Conservation (phyloP, 2,888 invertebrate species). For the Papilio gigon region DNA sequence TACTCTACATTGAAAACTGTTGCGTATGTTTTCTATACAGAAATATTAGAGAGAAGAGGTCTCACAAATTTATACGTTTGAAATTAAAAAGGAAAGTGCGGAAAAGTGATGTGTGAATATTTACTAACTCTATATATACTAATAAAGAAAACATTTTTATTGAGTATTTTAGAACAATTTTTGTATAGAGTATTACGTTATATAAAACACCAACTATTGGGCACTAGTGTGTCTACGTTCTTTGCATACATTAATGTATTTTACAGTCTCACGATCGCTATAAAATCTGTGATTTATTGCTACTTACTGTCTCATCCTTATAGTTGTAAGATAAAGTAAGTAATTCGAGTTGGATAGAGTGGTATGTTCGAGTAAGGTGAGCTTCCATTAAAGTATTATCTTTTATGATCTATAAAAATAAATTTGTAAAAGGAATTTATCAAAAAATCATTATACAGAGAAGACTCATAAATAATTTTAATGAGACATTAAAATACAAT, state of each 20-base stretch:
- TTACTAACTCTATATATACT: neutral
- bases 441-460: neutral
- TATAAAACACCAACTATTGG: neutral
- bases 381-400: neutral
- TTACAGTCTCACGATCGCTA: slow-evolving; percentile 6
- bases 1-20: no score
- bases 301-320: slow-evolving; percentile 10
- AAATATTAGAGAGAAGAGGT: no score
- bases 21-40: no score
- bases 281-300: slow-evolving; percentile 19
- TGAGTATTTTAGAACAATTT: no score
- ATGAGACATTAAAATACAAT: neutral
- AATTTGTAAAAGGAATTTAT: neutral
- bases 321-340: slow-evolving; percentile 17
- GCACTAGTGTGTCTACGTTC: neutral
- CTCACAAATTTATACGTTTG: no score
- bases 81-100: no score
- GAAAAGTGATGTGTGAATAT: neutral
- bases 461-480: no score
- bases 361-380: neutral
- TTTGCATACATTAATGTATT: slow-evolving; percentile 7
- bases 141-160: neutral
- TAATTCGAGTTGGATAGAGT: slow-evolving; percentile 4
- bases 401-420: neutral
- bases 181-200: neutral